phyloP scores from a whole-genome alignment of 2,888 invertebrate genomes.

The Drosophila kanekoi region DNA sequence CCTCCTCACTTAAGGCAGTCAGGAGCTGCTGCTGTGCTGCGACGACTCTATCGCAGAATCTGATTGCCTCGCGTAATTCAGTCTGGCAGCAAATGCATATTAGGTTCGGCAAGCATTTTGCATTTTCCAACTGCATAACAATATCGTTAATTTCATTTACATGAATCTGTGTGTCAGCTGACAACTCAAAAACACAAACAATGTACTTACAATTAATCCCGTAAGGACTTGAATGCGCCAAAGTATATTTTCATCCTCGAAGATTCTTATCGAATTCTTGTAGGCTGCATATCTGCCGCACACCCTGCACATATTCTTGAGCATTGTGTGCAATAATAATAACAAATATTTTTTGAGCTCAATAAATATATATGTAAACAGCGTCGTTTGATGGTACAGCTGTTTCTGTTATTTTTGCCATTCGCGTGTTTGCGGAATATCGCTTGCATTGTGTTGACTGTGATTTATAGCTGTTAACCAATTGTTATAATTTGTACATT shows the following conservation, averaged over 20 bases:
- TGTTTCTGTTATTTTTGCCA: constrained; percentile 29
- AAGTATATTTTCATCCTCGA: constrained; percentile 40
- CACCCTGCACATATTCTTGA: constrained; percentile 48
- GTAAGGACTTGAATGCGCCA: constrained; percentile 48
- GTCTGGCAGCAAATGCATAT: constrained; percentile 58
- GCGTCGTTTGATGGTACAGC: constrained; percentile 23
- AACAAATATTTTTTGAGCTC: constrained; percentile 1
- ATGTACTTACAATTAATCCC: constrained; percentile 39
- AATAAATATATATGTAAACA: constrained; percentile 24
- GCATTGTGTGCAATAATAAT: constrained; percentile 31
- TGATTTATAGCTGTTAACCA: background rate
- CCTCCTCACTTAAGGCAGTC: constrained; percentile 30
- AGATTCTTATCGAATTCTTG: constrained; percentile 43
- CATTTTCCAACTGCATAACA: constrained; percentile 40
- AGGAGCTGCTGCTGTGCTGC: constrained; percentile 49
- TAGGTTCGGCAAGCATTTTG: constrained; percentile 40
- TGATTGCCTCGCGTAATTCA: constrained; percentile 44
- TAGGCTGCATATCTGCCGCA: constrained; percentile 46
- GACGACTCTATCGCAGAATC: constrained; percentile 53
- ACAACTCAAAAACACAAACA: background rate
- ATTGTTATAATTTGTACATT: too few relatives aligned
- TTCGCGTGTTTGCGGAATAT: constrained; percentile 33
- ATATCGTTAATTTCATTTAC: background rate
- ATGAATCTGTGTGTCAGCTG: background rate
- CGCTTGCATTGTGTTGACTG: background rate